These are phyloP conservation scores for Okamejei kenojei DNA, from an alignment of 2,797 vertebrate genomes.

Conservation along the genomic window DNA sequence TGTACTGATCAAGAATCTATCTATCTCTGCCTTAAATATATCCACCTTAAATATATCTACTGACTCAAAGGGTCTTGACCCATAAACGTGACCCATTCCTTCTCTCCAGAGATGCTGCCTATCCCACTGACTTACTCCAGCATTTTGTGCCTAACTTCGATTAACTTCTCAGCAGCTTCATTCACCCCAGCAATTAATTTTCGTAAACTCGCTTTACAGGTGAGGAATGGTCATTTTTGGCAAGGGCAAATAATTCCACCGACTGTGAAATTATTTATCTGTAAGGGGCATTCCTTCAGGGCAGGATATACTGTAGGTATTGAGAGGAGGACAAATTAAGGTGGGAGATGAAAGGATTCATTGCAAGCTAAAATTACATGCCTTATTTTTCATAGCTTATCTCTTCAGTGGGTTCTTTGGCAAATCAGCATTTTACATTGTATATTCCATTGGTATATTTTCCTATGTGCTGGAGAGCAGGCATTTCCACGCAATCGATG, in stretches of 20 bases:
- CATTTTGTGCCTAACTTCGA: too few relatives aligned
- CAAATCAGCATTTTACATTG: neutral
- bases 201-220: neutral
- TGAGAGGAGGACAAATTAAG: neutral
- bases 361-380: neutral
- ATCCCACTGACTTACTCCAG: too few relatives aligned
- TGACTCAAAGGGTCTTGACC: too few relatives aligned
- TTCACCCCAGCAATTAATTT: neutral
- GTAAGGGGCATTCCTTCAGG: neutral
- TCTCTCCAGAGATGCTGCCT: too few relatives aligned
- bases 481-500: neutral
- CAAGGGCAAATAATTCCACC: neutral
- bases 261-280: neutral
- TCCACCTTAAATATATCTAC: too few relatives aligned
- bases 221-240: neutral
- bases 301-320: neutral
- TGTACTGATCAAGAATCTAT: too few relatives aligned
- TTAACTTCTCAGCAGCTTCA: neutral
- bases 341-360: neutral
- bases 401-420: neutral
- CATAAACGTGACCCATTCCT: too few relatives aligned
- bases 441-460: neutral
- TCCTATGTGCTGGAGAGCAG: neutral
- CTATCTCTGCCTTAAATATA: too few relatives aligned
- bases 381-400: neutral